phyloP scores from a whole-genome alignment of 35 echinoderm and acorn worm genomes.

The Acanthaster planci region DNA sequence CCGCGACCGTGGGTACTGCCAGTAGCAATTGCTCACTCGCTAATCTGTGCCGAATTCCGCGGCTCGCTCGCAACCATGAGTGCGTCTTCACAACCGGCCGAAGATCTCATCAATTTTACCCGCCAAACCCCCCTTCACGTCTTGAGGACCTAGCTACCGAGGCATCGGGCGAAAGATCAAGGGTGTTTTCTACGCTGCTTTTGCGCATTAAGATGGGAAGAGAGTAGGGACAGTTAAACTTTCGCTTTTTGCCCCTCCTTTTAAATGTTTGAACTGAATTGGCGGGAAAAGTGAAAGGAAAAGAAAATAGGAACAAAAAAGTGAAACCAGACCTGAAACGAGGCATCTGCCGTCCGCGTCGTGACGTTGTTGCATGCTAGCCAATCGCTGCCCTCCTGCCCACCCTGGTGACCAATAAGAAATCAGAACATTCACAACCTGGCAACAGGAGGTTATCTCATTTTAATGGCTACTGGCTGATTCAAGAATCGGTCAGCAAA shows the following conservation, averaged over 20 bases:
- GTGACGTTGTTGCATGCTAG: constrained; percentile 26
- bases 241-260: too few relatives aligned
- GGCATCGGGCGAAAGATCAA: too few relatives aligned
- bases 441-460: background rate
- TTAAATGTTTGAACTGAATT: background rate
- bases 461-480: background rate
- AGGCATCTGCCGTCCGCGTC: constrained; percentile 11
- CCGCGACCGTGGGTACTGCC: too few relatives aligned
- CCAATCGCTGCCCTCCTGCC: constrained; percentile 31
- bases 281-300: background rate
- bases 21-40: too few relatives aligned
- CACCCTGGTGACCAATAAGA: constrained; percentile 30
- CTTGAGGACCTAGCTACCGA: too few relatives aligned
- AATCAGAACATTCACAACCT: constrained; percentile 23
- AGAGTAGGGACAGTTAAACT: too few relatives aligned
- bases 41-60: background rate
- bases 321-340: constrained; percentile 16
- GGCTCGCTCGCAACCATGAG: background rate
- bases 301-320: background rate
- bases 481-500: background rate
- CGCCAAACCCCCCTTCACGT: background rate
- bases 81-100: background rate
- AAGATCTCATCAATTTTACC: constrained; percentile 12
- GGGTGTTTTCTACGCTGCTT: too few relatives aligned
- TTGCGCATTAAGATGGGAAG: too few relatives aligned